Evolutionary conservation across 2,113 vertebrate genomes (phyloP).

Genomic region (Aegotheles bennettii): DNA sequence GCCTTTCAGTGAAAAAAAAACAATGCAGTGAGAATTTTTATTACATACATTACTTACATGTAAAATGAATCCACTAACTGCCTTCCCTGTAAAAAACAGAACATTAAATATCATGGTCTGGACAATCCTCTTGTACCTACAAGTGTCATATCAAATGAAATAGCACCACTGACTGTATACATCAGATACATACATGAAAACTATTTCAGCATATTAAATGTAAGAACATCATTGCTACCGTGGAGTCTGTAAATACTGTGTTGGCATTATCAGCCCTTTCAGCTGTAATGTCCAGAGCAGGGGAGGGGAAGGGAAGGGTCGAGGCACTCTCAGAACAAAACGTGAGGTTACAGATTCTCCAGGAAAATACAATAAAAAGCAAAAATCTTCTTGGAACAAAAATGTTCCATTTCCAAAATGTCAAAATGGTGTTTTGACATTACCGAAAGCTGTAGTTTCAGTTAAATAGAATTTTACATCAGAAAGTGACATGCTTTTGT

Average conservation of each 20-base stretch:
- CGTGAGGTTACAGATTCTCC: neutral
- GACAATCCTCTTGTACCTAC: neutral
- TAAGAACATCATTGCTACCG: neutral
- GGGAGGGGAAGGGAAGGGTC: neutral
- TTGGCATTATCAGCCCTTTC: neutral
- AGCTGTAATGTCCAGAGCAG: neutral
- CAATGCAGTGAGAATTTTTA: neutral
- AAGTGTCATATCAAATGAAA: neutral
- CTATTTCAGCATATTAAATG: neutral
- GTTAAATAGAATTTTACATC: slow-evolving; percentile 29
- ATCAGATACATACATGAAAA: neutral
- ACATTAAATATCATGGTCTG: slow-evolving; percentile 10
- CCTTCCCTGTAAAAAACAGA: neutral
- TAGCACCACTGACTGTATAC: neutral
- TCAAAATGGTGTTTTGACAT: slow-evolving; percentile 51
- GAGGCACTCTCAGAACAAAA: neutral
- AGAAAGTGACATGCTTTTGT: slow-evolving; percentile 21
- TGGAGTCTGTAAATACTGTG: neutral
- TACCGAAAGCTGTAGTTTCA: slow-evolving; percentile 35
- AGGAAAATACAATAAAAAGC: slow-evolving; percentile 19
- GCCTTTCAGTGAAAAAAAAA: neutral
- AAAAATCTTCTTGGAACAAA: slow-evolving; percentile 34
- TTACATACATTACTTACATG: neutral
- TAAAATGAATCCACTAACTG: slow-evolving; percentile 14
- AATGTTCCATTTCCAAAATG: slow-evolving; percentile 13